These are phyloP conservation scores for Rhagoletis pomonella DNA, from an alignment of 1,140 invertebrate genomes.

Conservation along the genomic window DNA sequence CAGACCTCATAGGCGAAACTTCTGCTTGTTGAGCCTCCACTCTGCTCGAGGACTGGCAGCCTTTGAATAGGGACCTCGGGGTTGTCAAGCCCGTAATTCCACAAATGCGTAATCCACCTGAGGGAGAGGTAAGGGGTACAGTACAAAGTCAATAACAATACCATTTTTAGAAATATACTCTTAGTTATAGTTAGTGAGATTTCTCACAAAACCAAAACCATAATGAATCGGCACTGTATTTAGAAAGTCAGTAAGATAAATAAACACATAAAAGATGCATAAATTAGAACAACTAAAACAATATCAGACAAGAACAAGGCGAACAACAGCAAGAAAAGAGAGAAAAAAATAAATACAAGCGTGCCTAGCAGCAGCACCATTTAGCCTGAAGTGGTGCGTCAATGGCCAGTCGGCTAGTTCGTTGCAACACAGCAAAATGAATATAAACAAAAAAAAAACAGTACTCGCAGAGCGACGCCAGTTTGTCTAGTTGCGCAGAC, in stretches of 20 bases:
- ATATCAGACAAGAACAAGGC: conserved; percentile 9
- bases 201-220: not conserved
- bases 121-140: too few species aligned
- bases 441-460: not conserved
- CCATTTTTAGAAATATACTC: too few species aligned
- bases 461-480: conserved; percentile 11
- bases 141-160: too few species aligned
- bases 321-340: not conserved
- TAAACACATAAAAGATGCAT: not conserved
- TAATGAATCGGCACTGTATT: not conserved
- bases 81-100: too few species aligned
- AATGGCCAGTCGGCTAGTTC: not conserved
- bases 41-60: too few species aligned
- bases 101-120: too few species aligned
- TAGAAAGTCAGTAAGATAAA: conserved; percentile 35
- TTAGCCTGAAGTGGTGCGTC: not conserved
- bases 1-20: too few species aligned
- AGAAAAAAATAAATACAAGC: not conserved
- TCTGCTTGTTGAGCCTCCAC: too few species aligned
- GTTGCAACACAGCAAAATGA: not conserved
- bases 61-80: too few species aligned
- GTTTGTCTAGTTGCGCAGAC: conserved; percentile 13
- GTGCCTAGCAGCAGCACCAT: not conserved
- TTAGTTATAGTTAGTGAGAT: too few species aligned
- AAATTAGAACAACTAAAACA: not conserved